A percentile compares a stretch with the other conserved stretches of the same genome.
phyloP scores from a whole-genome alignment of 2,797 vertebrate species.

The Chiropotes sagulatus region DNA sequence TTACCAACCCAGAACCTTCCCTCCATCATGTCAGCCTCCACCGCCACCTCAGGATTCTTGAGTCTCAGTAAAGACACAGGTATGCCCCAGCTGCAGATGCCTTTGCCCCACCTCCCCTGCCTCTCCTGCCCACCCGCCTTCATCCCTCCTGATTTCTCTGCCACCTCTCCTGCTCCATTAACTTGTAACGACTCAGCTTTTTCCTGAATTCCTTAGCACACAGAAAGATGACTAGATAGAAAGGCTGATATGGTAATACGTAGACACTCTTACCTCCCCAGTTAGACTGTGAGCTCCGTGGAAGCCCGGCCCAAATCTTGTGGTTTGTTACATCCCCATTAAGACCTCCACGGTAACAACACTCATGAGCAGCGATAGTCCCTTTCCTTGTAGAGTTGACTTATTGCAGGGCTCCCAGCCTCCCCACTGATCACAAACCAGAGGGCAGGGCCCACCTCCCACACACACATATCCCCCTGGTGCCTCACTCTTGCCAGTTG shows the following conservation, averaged over 20 bases:
- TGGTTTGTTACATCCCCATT: neutral
- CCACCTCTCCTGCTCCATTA: neutral
- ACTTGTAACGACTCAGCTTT: neutral
- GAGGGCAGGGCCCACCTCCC: neutral
- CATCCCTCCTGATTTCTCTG: neutral
- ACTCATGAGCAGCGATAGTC: accelerated
- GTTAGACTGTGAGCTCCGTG: neutral
- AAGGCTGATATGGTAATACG: neutral
- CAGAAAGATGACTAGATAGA: neutral
- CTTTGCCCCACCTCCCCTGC: too few relatives aligned
- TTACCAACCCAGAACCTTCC: neutral
- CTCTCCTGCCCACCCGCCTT: neutral
- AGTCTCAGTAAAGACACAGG: neutral
- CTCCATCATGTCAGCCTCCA: neutral
- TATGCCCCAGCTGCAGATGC: neutral
- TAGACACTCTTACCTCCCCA: neutral
- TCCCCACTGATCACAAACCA: neutral
- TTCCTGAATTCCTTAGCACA: neutral
- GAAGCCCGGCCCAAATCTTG: neutral
- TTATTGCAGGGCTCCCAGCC: accelerated
- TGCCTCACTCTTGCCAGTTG: accelerated
- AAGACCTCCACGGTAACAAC: neutral
- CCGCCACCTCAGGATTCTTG: neutral
- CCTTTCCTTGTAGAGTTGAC: neutral
- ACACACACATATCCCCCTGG: neutral